Percentiles rank a stretch among this genome's conserved stretches.
phyloP scores from a whole-genome alignment of 2,888 invertebrate genomes.

The Pyrgus malvae region DNA sequence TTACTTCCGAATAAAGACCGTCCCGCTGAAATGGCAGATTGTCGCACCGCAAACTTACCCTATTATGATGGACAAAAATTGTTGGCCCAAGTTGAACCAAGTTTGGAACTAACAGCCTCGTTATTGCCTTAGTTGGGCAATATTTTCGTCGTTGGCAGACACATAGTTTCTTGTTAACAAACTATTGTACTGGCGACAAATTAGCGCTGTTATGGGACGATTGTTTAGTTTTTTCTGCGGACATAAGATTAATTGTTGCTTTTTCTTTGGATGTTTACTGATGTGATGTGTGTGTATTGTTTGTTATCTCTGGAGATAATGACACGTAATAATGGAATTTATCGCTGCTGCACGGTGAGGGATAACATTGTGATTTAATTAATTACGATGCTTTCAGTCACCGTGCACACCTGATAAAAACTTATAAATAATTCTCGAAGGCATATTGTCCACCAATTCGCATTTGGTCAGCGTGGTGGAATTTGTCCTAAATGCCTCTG shows the following conservation, averaged over 20 bases:
- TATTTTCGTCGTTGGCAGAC: slow-evolving; percentile 69
- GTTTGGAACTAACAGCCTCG: slow-evolving; percentile 67
- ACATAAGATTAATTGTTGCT: neutral
- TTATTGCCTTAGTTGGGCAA: slow-evolving; percentile 78
- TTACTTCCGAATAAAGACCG: slow-evolving; percentile 45
- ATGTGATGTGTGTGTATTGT: neutral
- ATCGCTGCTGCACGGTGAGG: too few species aligned
- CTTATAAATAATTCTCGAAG: too few species aligned
- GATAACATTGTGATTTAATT: too few species aligned
- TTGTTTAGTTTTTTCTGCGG: slow-evolving; percentile 14
- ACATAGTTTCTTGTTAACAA: slow-evolving; percentile 59
- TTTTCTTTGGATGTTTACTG: neutral
- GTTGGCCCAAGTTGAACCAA: slow-evolving; percentile 64
- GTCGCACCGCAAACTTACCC: slow-evolving; percentile 63
- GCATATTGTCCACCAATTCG: too few species aligned
- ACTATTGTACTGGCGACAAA: slow-evolving; percentile 58
- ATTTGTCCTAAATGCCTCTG: too few species aligned
- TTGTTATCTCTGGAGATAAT: too few species aligned
- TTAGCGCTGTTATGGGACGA: slow-evolving; percentile 41
- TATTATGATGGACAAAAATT: slow-evolving; percentile 79
- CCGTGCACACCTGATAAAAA: too few species aligned
- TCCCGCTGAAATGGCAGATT: slow-evolving; percentile 47
- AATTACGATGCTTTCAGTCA: too few species aligned
- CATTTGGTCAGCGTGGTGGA: too few species aligned
- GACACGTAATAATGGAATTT: too few species aligned